Conservation (phyloP, 1,140 invertebrate genomes). For the Lepidurus apus region DNA sequence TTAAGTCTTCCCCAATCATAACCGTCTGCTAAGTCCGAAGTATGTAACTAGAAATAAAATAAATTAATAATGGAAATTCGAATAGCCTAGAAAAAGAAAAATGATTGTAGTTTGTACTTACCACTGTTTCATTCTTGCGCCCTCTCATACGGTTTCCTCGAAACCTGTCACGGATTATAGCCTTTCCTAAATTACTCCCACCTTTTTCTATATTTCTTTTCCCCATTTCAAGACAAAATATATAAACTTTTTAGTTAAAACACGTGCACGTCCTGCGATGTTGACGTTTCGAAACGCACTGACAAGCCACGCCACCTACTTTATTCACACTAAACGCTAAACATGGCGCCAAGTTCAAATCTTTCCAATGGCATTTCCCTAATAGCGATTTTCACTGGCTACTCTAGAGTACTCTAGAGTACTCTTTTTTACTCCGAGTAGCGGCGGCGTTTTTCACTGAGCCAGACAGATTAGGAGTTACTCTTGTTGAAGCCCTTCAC, state of each 20-base stretch:
- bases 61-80: slow-evolving; percentile 32
- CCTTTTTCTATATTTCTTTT: slow-evolving; percentile 44
- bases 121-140: slow-evolving; percentile 34
- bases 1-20: slow-evolving; percentile 84
- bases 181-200: slow-evolving; percentile 55
- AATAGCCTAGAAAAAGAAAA: slow-evolving; percentile 28
- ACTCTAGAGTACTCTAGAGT: too few species aligned
- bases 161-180: slow-evolving; percentile 71
- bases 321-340: too few species aligned
- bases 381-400: too few species aligned
- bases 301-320: neutral
- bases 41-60: slow-evolving; percentile 64
- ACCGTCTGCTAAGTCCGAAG: slow-evolving; percentile 79
- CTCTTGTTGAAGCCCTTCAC: too few species aligned
- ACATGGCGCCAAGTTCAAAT: too few species aligned
- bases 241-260: neutral
- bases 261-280: neutral
- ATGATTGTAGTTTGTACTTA: slow-evolving; percentile 28
- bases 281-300: neutral
- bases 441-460: too few species aligned
- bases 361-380: too few species aligned
- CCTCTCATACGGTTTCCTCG: slow-evolving; percentile 46
- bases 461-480: too few species aligned
- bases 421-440: too few species aligned
- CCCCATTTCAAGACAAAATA: neutral